Percentiles rank a stretch among this genome's conserved stretches.
These are phyloP conservation scores for Bombylius discolor DNA, from an alignment of 2,888 invertebrate species.

Conservation along the genomic window DNA sequence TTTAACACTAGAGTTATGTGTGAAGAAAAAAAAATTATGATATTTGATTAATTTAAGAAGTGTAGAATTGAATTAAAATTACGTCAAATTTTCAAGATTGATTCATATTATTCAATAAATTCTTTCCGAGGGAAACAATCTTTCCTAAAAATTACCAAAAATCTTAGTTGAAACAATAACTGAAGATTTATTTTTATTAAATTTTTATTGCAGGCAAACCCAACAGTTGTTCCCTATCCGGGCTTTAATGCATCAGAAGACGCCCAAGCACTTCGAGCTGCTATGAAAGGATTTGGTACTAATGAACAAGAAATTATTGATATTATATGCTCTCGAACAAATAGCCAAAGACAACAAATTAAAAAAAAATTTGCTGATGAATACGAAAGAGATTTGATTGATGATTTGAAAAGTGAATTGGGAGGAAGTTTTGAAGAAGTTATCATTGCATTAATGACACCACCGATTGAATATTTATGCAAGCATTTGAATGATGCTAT, in stretches of 20 bases:
- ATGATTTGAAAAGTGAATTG: conserved; percentile 56
- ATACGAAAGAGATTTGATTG: conserved; percentile 46
- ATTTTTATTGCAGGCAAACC: neutral
- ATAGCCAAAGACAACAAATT: conserved; percentile 57
- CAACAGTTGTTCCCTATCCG: neutral
- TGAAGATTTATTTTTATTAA: too few species aligned
- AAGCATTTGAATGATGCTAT: conserved; percentile 59
- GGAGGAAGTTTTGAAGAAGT: conserved; percentile 64
- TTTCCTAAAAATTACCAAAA: too few species aligned
- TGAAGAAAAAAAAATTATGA: too few species aligned
- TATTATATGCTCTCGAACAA: conserved; percentile 53
- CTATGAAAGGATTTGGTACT: conserved; percentile 60
- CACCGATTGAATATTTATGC: conserved; percentile 55
- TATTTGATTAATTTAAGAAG: too few species aligned
- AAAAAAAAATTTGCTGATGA: conserved; percentile 45
- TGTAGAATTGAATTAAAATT: too few species aligned
- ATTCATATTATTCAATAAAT: too few species aligned
- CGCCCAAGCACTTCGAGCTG: conserved; percentile 46
- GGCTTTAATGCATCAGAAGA: conserved; percentile 48
- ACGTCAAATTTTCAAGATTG: too few species aligned
- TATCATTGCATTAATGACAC: conserved; percentile 54
- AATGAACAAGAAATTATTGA: conserved; percentile 61
- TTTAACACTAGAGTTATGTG: too few species aligned
- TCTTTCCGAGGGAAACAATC: too few species aligned
- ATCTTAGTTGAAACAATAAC: too few species aligned